phyloP scores from a whole-genome alignment of 2,113 vertebrate genomes.

The Lepidothrix coronata region DNA sequence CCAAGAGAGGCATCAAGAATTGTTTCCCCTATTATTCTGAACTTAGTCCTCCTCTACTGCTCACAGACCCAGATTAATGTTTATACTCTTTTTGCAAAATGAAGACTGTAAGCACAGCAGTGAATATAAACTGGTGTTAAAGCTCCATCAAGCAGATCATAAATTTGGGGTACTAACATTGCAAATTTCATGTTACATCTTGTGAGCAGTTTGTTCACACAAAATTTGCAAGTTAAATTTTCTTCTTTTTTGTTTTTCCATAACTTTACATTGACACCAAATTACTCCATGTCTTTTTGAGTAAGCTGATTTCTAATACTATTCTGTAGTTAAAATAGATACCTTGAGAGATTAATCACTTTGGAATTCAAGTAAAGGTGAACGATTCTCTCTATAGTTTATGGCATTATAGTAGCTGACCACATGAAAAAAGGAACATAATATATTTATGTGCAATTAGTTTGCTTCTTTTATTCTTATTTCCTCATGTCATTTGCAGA shows the following conservation, averaged over 20 bases:
- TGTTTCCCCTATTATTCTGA: neutral
- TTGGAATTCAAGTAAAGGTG: neutral
- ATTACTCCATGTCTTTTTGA: neutral
- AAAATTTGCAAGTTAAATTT: neutral
- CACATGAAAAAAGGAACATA: neutral
- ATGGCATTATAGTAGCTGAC: neutral
- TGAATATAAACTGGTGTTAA: neutral
- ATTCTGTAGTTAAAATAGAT: neutral
- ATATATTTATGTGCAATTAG: neutral
- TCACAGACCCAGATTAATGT: neutral
- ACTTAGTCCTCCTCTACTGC: neutral
- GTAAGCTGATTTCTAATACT: neutral
- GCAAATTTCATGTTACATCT: neutral
- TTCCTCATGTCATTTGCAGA: neutral
- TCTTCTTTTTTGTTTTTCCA: neutral
- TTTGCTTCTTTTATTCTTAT: neutral
- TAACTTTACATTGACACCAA: neutral
- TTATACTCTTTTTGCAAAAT: neutral
- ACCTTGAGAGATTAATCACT: neutral
- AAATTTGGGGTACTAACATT: neutral
- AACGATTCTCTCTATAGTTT: neutral
- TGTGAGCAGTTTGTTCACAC: neutral
- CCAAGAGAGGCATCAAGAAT: neutral
- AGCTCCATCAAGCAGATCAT: neutral
- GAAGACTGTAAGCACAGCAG: neutral